phyloP scores from a whole-genome alignment of 2,888 invertebrate species.

The Byasa hedistus region DNA sequence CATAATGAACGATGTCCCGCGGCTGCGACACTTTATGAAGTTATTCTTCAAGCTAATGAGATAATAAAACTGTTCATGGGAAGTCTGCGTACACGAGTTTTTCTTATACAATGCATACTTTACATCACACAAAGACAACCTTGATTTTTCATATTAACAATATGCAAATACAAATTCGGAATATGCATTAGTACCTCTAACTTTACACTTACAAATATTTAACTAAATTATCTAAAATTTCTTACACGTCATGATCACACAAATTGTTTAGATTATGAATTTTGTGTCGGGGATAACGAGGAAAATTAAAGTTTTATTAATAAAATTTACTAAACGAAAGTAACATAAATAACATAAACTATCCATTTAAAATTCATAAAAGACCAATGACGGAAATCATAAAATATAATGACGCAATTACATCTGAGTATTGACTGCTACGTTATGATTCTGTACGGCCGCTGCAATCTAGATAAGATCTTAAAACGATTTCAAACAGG shows the following conservation, averaged over 20 bases:
- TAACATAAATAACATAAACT: background rate
- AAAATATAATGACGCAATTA: constrained; percentile 24
- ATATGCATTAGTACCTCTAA: background rate
- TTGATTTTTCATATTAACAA: background rate
- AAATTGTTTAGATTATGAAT: no score
- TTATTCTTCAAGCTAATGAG: constrained; percentile 73
- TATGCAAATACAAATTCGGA: background rate
- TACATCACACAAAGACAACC: constrained; percentile 2
- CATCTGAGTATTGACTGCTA: constrained; percentile 6
- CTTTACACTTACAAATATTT: no score
- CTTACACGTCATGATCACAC: no score
- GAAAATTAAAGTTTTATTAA: no score
- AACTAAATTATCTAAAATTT: no score
- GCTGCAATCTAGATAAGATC: constrained; percentile 19
- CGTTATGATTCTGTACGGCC: constrained; percentile 14
- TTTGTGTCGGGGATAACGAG: no score
- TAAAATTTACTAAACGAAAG: no score
- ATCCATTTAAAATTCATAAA: background rate
- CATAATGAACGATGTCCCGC: constrained; percentile 70
- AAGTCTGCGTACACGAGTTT: constrained; percentile 43
- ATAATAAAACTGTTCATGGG: constrained; percentile 65
- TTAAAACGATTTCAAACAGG: constrained; percentile 16
- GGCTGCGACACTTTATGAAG: constrained; percentile 73
- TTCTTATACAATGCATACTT: constrained; percentile 29
- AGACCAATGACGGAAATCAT: constrained; percentile 15